Base-by-base conservation (phyloP, 2,888 invertebrate species). In the Acanthococcus lagerstroemiae region DNA sequence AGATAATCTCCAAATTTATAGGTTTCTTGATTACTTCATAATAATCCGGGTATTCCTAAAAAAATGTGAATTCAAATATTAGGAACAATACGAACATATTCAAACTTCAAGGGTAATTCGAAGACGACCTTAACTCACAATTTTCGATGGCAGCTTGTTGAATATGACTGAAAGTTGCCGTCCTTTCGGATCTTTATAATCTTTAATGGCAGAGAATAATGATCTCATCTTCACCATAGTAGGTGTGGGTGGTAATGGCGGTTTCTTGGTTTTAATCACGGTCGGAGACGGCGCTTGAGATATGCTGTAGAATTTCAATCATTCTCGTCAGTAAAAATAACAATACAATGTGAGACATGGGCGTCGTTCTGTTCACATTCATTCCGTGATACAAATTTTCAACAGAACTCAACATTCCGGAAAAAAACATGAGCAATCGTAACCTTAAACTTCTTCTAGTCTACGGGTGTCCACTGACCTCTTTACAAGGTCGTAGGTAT, bases 11-110 rank as follows among this genome's bases (percentile, higher is more conserved):
- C 86, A 99, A 86, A 75, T 97, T 96, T 74, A 99, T 92, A 0
- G 99, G 97, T 71, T 88, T 88, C 73, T 92, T 93, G 65, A 99
- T 97, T 0, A 96, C 87, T 75, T 96, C 95, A 74, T 95, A 97
- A 77, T 99, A 99, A 74, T 95, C 94, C 0, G 97, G 96, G 77
- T 95, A 95, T 74, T 95, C 91, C 76, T 85, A 78, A 48, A 26
- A 25, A 55, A 26, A 22, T 21, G 5, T 21, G 24, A 22, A 48
- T 48, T 6, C 19, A 54, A 19, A 27, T 46, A 48, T 37, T 7
- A 37, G 7, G 12, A 7, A 9, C 9, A 9, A 37, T 37, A 15
- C 7, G 12, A 37, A 37, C 37, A 37, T 37, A 37, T 9, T 37
- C 15, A 12, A 17, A 50, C 37, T 30, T 30, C 15, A 30, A 30